Conservation (phyloP, 1,140 invertebrate genomes). For the Zaprionus camerounensis region DNA sequence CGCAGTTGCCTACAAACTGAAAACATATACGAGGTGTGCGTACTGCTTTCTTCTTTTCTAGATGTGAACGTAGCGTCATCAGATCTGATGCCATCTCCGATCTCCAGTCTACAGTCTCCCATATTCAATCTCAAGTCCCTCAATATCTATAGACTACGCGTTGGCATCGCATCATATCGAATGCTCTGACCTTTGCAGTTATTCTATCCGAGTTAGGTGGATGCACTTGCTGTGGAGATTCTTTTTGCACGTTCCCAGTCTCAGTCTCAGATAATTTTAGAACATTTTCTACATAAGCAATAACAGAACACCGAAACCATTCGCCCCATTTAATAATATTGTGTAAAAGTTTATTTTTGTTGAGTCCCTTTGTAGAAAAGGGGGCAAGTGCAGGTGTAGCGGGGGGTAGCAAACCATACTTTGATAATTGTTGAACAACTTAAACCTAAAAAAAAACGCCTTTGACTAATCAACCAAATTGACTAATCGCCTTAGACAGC, state of each 20-base stretch:
- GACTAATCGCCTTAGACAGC: constrained; percentile 65
- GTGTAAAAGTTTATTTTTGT: constrained; percentile 76
- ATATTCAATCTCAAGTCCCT: not conserved
- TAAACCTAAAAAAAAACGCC: constrained; percentile 17
- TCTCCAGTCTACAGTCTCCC: not conserved
- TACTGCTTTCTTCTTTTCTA: constrained; percentile 3
- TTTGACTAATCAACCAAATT: constrained; percentile 31
- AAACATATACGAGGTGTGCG: constrained; percentile 40
- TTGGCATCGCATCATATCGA: constrained; percentile 36
- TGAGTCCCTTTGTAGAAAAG: constrained; percentile 34
- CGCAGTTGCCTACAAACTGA: constrained; percentile 48
- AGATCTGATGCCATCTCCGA: constrained; percentile 12
- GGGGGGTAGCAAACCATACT: constrained; percentile 53
- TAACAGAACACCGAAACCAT: constrained; percentile 62
- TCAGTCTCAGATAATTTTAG: constrained; percentile 57
- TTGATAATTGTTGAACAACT: constrained; percentile 49
- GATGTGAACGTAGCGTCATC: not conserved
- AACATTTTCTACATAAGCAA: constrained; percentile 61
- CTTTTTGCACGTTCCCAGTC: not conserved
- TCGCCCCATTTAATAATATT: constrained; percentile 73
- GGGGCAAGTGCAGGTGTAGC: not conserved
- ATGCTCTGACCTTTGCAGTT: constrained; percentile 46
- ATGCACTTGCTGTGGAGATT: constrained; percentile 28
- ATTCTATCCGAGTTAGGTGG: constrained; percentile 59
- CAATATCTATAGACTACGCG: constrained; percentile 10